These are phyloP conservation scores for Trachelus tabidus DNA, from an alignment of 2,888 invertebrate genomes.

Conservation along the genomic window DNA sequence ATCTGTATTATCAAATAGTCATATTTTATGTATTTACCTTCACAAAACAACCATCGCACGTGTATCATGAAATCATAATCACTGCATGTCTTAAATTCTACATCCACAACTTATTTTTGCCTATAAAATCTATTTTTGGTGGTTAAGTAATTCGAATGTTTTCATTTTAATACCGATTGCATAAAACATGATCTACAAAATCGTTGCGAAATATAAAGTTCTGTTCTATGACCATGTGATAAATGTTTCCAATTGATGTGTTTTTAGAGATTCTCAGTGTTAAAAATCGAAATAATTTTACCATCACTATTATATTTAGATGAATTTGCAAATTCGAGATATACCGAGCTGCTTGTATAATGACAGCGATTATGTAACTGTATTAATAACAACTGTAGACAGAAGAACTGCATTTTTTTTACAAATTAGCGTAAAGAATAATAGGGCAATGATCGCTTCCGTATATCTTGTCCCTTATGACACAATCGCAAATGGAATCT, in stretches of 20 bases:
- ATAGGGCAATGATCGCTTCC: conserved; percentile 99
- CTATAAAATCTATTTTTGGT: neutral
- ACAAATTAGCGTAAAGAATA: conserved; percentile 77
- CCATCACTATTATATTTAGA: neutral
- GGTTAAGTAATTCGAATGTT: neutral
- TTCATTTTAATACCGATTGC: neutral
- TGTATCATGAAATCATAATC: neutral
- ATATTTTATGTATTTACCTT: neutral
- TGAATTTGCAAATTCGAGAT: neutral
- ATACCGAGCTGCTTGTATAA: neutral
- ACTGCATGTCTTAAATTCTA: neutral
- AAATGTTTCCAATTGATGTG: neutral
- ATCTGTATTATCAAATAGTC: neutral
- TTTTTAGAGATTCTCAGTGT: neutral
- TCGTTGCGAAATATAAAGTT: neutral
- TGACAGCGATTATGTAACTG: neutral
- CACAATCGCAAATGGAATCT: conserved; percentile 83
- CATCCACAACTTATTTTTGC: neutral
- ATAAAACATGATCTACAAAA: neutral
- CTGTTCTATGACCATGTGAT: neutral
- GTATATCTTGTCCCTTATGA: conserved; percentile 82
- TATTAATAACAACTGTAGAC: neutral
- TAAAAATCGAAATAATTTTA: neutral
- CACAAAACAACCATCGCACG: neutral
- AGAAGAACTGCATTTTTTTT: conserved; percentile 28